A percentile compares a stretch with the other conserved stretches of the same genome.
These are phyloP conservation scores for Wiebesia pumilae DNA, from an alignment of 1,140 invertebrate species.

Conservation along the genomic window DNA sequence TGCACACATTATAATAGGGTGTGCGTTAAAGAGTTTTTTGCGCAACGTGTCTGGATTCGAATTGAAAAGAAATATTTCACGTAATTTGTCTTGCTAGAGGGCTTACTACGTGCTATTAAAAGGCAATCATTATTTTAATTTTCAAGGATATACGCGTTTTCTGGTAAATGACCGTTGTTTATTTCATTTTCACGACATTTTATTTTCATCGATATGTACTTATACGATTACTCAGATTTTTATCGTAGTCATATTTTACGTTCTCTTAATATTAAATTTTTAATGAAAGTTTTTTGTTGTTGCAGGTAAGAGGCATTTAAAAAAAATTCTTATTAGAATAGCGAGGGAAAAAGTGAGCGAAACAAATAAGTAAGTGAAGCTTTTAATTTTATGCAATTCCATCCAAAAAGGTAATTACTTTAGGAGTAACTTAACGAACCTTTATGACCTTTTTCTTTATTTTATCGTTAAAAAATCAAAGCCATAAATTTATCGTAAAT, in stretches of 20 bases:
- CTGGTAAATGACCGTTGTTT: no score
- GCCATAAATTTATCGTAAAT: constrained; percentile 39
- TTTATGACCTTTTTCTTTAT: neutral
- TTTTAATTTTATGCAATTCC: constrained; percentile 29
- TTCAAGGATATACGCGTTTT: no score
- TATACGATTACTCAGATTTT: neutral
- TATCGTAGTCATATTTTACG: no score
- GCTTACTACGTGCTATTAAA: no score
- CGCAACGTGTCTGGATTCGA: no score
- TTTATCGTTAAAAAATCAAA: constrained; percentile 25
- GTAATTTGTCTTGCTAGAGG: no score
- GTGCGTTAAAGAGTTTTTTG: no score
- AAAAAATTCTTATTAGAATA: neutral
- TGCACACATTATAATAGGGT: no score
- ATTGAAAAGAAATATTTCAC: no score
- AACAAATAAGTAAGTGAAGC: constrained; percentile 3
- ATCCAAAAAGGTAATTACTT: constrained; percentile 9
- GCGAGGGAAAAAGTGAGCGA: neutral
- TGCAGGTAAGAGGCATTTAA: constrained; percentile 32
- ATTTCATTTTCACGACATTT: neutral
- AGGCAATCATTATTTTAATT: no score
- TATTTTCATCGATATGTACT: neutral
- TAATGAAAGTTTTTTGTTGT: constrained; percentile 16
- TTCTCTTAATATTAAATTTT: neutral
- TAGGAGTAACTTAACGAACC: neutral